A percentile compares a stretch with the other conserved stretches of the same genome.
Conservation (phyloP, 1,140 invertebrate species). For the Scaptomyza montana region DNA sequence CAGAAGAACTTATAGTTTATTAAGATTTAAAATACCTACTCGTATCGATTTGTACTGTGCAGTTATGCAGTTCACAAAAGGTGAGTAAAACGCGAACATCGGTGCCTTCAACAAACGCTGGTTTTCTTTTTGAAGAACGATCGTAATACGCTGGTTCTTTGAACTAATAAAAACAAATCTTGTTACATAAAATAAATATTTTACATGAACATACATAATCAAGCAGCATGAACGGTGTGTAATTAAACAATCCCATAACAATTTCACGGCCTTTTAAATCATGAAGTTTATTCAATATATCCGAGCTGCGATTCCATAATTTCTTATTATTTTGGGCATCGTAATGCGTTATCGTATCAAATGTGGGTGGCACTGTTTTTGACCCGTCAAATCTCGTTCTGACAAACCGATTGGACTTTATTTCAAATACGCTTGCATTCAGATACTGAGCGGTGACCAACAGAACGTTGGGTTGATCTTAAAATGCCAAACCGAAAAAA, state of each 20-base stretch:
- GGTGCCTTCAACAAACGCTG: slow-evolving; percentile 62
- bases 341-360: slow-evolving; percentile 46
- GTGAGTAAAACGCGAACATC: slow-evolving; percentile 57
- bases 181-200: neutral
- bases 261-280: slow-evolving; percentile 71
- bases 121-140: slow-evolving; percentile 22
- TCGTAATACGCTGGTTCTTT: slow-evolving; percentile 45
- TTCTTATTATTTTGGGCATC: slow-evolving; percentile 32
- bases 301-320: slow-evolving; percentile 20
- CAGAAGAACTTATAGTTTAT: neutral
- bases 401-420: slow-evolving; percentile 73
- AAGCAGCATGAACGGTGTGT: slow-evolving; percentile 70
- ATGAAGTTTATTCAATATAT: slow-evolving; percentile 44
- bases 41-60: slow-evolving; percentile 64
- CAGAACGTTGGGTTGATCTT: slow-evolving; percentile 71
- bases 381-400: slow-evolving; percentile 39
- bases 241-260: slow-evolving; percentile 65
- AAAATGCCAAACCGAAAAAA: neutral
- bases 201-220: slow-evolving; percentile 47
- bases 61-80: slow-evolving; percentile 70
- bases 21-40: slow-evolving; percentile 40
- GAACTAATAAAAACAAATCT: slow-evolving; percentile 13
- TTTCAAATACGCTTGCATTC: slow-evolving; percentile 57
- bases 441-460: slow-evolving; percentile 46
- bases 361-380: neutral